Percentiles rank a stretch among this genome's conserved stretches.
Evolutionary conservation across 2,797 vertebrate species (phyloP).

Genomic region (Poecilia wingei): DNA sequence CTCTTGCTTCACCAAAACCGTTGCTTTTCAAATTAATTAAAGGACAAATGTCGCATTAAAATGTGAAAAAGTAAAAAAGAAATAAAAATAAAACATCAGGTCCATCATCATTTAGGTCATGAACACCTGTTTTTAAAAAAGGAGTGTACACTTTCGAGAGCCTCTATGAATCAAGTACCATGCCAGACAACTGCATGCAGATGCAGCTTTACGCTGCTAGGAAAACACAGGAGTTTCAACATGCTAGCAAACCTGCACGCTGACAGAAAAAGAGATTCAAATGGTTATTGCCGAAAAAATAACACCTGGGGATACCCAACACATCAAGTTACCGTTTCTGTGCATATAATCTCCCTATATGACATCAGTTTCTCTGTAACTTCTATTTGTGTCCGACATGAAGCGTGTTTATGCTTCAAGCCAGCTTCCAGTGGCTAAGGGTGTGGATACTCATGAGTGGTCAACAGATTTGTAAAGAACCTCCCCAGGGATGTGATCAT

Average conservation of each 20-base stretch:
- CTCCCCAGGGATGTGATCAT: slow-evolving; percentile 63
- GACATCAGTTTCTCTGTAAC: slow-evolving; percentile 67
- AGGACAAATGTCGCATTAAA: not conserved
- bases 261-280: not conserved
- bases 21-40: not conserved
- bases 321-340: slow-evolving; percentile 9
- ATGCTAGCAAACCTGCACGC: not conserved
- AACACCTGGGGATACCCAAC: slow-evolving; percentile 17
- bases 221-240: not conserved
- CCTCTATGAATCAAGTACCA: not conserved
- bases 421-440: slow-evolving; percentile 65
- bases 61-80: not conserved
- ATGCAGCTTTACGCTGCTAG: not conserved
- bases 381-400: slow-evolving; percentile 65
- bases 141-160: not conserved
- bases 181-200: not conserved
- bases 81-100: not conserved
- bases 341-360: slow-evolving; percentile 48
- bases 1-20: not conserved
- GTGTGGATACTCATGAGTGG: slow-evolving; percentile 65
- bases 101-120: not conserved
- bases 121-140: not conserved
- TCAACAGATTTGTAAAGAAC: slow-evolving; percentile 61
- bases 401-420: slow-evolving; percentile 46
- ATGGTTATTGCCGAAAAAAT: not conserved